Percentiles rank a stretch among this genome's conserved stretches.
Evolutionary conservation across 2,113 vertebrate species (phyloP).

Genomic region (Meleagris gallopavo): DNA sequence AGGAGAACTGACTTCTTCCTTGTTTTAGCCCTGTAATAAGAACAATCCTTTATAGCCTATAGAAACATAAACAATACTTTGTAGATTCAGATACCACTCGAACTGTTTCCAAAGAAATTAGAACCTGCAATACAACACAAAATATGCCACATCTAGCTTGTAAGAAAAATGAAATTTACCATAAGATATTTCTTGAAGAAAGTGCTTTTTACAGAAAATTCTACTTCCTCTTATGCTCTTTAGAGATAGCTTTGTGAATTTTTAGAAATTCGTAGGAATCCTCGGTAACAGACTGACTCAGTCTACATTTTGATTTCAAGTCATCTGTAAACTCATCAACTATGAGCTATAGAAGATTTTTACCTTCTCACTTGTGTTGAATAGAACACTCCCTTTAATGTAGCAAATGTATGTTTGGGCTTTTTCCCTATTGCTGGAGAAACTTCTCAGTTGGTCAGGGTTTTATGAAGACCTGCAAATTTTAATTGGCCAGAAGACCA

Average conservation of each 20-base stretch:
- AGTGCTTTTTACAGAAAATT: not conserved
- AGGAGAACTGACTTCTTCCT: not conserved
- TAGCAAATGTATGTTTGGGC: rapidly evolving
- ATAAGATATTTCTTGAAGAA: not conserved
- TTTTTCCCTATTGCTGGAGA: not conserved
- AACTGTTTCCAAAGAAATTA: not conserved
- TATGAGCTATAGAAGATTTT: not conserved
- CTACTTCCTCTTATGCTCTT: not conserved
- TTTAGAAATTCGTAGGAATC: not conserved
- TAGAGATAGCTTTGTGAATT: not conserved
- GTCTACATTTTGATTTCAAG: not conserved
- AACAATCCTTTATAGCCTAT: not conserved
- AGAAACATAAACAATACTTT: not conserved
- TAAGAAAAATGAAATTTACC: not conserved
- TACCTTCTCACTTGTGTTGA: not conserved
- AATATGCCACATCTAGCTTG: not conserved
- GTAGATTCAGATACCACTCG: not conserved
- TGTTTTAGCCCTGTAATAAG: not conserved
- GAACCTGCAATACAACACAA: not conserved
- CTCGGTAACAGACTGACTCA: not conserved
- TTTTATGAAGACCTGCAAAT: not conserved
- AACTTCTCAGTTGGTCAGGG: not conserved
- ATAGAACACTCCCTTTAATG: not conserved
- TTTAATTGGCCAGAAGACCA: not conserved
- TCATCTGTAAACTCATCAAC: not conserved